Evolutionary conservation across 2,113 vertebrate genomes (phyloP).

Genomic region (Theristicus caerulescens): DNA sequence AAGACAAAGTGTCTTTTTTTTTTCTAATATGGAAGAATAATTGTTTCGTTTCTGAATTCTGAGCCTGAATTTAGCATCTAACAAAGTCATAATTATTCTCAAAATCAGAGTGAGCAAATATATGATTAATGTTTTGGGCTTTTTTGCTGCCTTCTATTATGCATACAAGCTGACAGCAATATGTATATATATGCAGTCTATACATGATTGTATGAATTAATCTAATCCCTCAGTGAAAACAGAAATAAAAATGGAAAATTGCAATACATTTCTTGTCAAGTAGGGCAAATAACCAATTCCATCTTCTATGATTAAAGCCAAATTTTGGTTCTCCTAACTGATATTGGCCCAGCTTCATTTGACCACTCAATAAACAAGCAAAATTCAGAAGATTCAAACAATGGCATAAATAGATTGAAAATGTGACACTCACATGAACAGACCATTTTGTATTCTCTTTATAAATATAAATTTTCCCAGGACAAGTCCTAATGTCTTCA

Average conservation of each 20-base stretch:
- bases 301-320: background rate
- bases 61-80: background rate
- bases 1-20: fast-evolving
- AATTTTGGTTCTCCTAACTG: background rate
- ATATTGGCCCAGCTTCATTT: background rate
- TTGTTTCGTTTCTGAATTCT: background rate
- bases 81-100: background rate
- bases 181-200: background rate
- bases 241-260: background rate
- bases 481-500: background rate
- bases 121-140: background rate
- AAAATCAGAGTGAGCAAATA: background rate
- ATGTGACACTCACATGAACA: fast-evolving
- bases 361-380: background rate
- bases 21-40: background rate
- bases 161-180: background rate
- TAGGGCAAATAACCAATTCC: background rate
- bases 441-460: background rate
- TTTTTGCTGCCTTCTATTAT: background rate
- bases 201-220: background rate
- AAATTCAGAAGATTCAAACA: background rate
- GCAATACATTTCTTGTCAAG: background rate
- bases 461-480: background rate
- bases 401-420: background rate
- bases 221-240: background rate